A percentile compares a stretch with the other conserved stretches of the same genome.
Evolutionary conservation across 1,140 invertebrate genomes (phyloP).

Genomic region (Zophobas morio): DNA sequence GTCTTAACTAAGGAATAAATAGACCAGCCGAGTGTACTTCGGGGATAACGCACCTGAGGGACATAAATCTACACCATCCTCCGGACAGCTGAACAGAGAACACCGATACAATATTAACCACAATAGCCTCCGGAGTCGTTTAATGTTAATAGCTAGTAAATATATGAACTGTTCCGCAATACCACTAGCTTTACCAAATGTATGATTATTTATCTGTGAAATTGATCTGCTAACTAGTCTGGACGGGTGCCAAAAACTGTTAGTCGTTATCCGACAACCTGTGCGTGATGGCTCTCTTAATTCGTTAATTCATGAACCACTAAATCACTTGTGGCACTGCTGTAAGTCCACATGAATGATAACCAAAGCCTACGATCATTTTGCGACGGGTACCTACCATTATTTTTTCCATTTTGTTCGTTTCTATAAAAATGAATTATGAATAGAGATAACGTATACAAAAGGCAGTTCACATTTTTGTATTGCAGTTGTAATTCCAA

Average conservation of each 20-base stretch:
- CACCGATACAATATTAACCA: slow-evolving; percentile 44
- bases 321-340: slow-evolving; percentile 14
- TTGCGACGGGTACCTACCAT: too few species aligned
- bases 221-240: slow-evolving; percentile 48
- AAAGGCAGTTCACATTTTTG: too few species aligned
- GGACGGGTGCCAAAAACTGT: slow-evolving; percentile 46
- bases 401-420: too few species aligned
- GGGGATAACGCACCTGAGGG: slow-evolving; percentile 44
- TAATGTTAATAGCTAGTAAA: slow-evolving; percentile 48
- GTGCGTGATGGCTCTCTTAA: slow-evolving; percentile 36
- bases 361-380: too few species aligned
- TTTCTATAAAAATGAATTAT: too few species aligned
- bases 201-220: slow-evolving; percentile 50
- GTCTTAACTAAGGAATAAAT: slow-evolving; percentile 35
- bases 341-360: neutral
- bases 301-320: slow-evolving; percentile 20
- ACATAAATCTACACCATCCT: slow-evolving; percentile 45
- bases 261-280: slow-evolving; percentile 32
- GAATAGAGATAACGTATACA: too few species aligned
- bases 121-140: slow-evolving; percentile 43
- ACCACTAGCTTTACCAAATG: slow-evolving; percentile 31
- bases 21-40: slow-evolving; percentile 17
- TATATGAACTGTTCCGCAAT: slow-evolving; percentile 41
- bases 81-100: slow-evolving; percentile 37
- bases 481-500: too few species aligned